These are phyloP conservation scores for Caenorhabditis latens DNA, from an alignment of 1,140 invertebrate species.

Conservation along the genomic window DNA sequence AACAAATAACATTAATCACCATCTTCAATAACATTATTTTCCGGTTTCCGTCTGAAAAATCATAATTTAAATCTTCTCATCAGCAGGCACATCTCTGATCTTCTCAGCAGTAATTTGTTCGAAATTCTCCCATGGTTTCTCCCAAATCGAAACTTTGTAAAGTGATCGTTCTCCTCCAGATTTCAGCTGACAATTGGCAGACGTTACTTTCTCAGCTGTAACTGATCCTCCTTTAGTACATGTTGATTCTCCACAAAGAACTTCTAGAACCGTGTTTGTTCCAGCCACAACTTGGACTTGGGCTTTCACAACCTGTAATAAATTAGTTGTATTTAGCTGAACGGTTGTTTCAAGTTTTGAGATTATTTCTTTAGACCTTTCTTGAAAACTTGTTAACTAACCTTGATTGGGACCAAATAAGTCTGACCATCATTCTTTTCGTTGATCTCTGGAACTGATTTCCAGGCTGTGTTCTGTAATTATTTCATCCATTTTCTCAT, in stretches of 20 bases:
- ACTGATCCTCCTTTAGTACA: conserved; percentile 30
- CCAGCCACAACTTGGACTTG: conserved; percentile 61
- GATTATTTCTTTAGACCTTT: too few relatives aligned
- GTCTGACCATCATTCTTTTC: not conserved
- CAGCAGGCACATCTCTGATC: not conserved
- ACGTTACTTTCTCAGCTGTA: not conserved
- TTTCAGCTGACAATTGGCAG: conserved; percentile 25
- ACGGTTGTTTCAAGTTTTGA: too few relatives aligned
- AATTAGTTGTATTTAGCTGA: not conserved
- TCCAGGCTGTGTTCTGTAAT: conserved; percentile 11
- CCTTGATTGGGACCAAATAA: conserved; percentile 17
- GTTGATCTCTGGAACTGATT: conserved; percentile 24
- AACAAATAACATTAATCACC: too few relatives aligned
- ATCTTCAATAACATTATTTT: too few relatives aligned
- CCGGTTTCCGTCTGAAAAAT: too few relatives aligned
- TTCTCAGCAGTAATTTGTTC: conserved; percentile 30
- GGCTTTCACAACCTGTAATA: conserved; percentile 55
- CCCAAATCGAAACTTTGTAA: conserved; percentile 37
- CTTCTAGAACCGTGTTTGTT: conserved; percentile 44
- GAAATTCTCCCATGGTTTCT: conserved; percentile 54
- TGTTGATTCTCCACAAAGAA: conserved; percentile 55
- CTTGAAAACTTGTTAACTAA: not conserved
- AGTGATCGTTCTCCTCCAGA: not conserved
- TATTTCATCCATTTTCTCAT: not conserved
- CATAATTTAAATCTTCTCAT: conserved; percentile 24